Base-by-base conservation (phyloP, 2,888 invertebrate genomes). In the Heliconius aoede region DNA sequence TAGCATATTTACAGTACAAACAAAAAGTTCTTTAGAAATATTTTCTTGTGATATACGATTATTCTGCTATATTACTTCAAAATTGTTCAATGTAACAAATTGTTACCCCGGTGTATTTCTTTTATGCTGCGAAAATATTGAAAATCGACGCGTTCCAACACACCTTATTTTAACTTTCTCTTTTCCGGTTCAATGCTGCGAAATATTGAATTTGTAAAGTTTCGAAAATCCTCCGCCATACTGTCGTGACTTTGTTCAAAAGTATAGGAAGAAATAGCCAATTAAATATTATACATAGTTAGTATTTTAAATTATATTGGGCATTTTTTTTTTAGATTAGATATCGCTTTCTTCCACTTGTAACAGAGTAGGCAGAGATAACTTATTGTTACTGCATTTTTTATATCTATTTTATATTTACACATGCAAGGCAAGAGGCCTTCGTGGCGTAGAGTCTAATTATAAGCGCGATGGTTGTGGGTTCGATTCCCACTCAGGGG, bases 201-300 rank as follows among this genome's bases (percentile, higher is more conserved):
- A 69, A 51, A 51, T 55, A 55, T 69, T 30, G 55, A 69, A 55
- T 69, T 69, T 30, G 55, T 73, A 81, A 82, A 82, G 83, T 82
- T 81, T 82, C 80, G 55, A 69, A 58, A 78, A 73, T 82, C 82
- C 80, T 82, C 84, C 82, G 80, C 68, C 58, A 73, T 80, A 3
- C 9, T 24, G 36, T 11, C 15, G 36, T 24, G 36, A 24, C 28
- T 30, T 21, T 30, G 62, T 30, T 62, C 18, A 18, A 62, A 62
- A 30, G 13, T 3, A 36, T 36, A 36, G 36, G 36, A 36, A 36
- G 36, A 21, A 21, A 21, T 46, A 46, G 21, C 21, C 18, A 7
- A 8, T 7, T 21, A 21, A 2, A 46, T 21, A 21, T 46, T 21
- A 46, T 21, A 46, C 3, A 46, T 13, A 40, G 13, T 13, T 8